Conservation (phyloP, 2,797 vertebrate genomes). For the Notolabrus celidotus region DNA sequence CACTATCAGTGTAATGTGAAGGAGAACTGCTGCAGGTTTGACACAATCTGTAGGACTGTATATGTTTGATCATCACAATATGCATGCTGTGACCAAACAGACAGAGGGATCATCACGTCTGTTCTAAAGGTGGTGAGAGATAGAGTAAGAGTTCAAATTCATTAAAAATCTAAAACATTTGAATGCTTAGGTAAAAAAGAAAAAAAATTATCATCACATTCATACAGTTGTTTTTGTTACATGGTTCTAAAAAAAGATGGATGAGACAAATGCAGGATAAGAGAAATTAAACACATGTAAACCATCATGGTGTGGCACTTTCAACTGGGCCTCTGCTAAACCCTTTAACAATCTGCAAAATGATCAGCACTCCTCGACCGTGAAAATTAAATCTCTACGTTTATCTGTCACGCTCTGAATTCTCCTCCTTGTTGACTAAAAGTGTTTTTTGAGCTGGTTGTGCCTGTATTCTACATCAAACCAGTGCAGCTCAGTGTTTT, state of each 20-base stretch:
- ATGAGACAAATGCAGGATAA: neutral
- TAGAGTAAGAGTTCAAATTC: no score
- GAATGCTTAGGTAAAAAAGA: conserved; percentile 18
- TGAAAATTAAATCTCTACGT: no score
- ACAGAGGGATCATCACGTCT: conserved; percentile 20
- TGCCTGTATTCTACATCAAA: no score
- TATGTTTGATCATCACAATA: conserved; percentile 5
- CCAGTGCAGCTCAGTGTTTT: no score
- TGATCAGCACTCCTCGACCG: neutral
- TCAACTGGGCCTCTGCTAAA: conserved; percentile 9
- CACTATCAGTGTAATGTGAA: conserved; percentile 20
- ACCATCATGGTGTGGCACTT: conserved; percentile 50
- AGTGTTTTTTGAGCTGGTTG: no score
- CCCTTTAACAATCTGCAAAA: conserved; percentile 47
- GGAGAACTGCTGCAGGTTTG: conserved; percentile 11
- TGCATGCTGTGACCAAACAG: conserved; percentile 34
- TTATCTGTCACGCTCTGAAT: no score
- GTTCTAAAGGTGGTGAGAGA: conserved; percentile 12
- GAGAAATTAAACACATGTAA: conserved; percentile 14
- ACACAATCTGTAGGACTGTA: conserved; percentile 4
- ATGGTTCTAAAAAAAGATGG: conserved; percentile 5
- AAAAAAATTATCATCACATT: conserved; percentile 41
- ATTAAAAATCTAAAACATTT: conserved; percentile 12
- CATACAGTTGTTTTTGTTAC: conserved; percentile 43
- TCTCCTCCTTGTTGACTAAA: neutral